These are phyloP conservation scores for Trileptium ribeirensis DNA, from an alignment of 2,888 invertebrate species.

Conservation along the genomic window DNA sequence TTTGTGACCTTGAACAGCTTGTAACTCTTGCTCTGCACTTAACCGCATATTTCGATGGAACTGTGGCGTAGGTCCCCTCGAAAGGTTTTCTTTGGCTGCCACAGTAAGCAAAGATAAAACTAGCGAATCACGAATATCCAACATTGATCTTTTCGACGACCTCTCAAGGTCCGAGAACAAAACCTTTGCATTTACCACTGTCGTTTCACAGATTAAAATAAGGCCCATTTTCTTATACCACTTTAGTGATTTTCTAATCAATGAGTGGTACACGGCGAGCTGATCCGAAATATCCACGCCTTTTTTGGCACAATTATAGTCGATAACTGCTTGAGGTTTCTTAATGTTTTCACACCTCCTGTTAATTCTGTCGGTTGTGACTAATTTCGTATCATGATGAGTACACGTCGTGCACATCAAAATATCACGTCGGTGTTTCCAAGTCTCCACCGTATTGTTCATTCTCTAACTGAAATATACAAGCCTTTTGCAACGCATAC, in stretches of 20 bases:
- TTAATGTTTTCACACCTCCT: constrained; percentile 31
- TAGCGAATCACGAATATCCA: no score
- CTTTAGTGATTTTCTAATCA: constrained; percentile 48
- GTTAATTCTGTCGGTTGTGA: constrained; percentile 29
- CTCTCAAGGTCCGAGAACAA: no score
- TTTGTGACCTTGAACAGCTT: no score
- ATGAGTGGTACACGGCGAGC: constrained; percentile 39
- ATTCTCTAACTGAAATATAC: no score
- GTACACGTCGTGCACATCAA: constrained; percentile 48
- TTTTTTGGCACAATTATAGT: constrained; percentile 47
- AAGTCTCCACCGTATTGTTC: constrained; percentile 43
- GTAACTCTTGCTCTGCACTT: no score
- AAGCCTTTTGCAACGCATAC: constrained; percentile 36
- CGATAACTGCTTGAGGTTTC: constrained; percentile 35
- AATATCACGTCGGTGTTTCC: constrained; percentile 47
- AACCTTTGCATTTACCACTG: no score
- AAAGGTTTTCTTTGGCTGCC: no score
- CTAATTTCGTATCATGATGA: constrained; percentile 28
- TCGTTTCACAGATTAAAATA: constrained; percentile 46
- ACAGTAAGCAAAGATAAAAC: no score
- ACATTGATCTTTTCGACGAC: no score
- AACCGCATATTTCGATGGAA: no score
- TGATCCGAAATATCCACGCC: constrained; percentile 48
- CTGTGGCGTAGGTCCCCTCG: no score
- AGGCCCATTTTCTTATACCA: no score